Evolutionary conservation across 2,797 vertebrate genomes (phyloP), one percentile per base, ranked within the genome.

Genomic region (Nyctalus aviator): DNA sequence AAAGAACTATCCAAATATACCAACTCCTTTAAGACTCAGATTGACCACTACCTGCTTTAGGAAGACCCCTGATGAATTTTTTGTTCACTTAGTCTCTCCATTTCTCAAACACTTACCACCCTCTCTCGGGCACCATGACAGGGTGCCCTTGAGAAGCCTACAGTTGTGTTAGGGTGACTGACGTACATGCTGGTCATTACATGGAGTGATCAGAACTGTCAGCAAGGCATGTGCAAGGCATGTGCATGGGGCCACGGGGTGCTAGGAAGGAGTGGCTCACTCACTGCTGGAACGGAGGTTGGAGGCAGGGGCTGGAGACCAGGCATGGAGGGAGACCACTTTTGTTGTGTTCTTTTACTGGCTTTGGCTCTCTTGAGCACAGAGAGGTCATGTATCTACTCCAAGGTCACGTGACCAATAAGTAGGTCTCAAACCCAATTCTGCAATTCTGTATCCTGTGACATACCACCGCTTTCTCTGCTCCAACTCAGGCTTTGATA

Each of bases 51-150:
- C 17, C 11, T 48, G 10, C 76, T 82, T 77, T 46, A 48, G 75
- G 18, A 94, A 68, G 53, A 4, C 13, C 55, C 35, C 14, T 20
- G 50, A 25, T 62, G 44, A 48, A 41, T 12, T 59, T 66, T 93
- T 59, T 59, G 12, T 37, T 59, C 62, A 41, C 35, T 91, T 75
- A 9, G 27, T 68, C 9, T 20, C 13, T 41, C 37, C 46, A 12
- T 75, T 84, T 96, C 79, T 93, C 76, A 71, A 46, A 77, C 7
- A 41, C 44, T 85, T 12, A 3, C 35, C 50, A 64, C 46, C n/a
- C 41, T 23, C 23, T 84, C 17, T 77, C 5, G 11, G 35, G 77
- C 30, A 46, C 81, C 30, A 17, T 13, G 9, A 37, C 0, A 2
- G 17, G 57, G 41, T 53, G 35, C 2, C 50, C 46, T 77, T 30